These are phyloP conservation scores for rat (Rattus norvegicus) DNA, from an alignment of 2,113 vertebrate genomes.

Conservation along the genomic window DNA sequence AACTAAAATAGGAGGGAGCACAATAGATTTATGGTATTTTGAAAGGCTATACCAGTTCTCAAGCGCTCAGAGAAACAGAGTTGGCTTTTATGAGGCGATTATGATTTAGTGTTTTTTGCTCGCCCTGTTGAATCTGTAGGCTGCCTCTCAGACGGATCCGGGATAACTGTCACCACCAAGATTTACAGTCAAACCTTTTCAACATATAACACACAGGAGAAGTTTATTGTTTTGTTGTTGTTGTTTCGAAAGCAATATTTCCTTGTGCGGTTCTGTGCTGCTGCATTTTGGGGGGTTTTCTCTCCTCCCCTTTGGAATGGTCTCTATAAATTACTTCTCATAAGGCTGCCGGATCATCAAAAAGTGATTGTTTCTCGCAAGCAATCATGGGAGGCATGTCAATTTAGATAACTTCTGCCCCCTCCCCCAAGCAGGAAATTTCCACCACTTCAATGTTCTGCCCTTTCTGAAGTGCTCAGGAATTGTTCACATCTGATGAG, in stretches of 20 bases:
- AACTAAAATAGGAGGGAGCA: slow-evolving; percentile 82
- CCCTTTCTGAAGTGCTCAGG: slow-evolving; percentile 51
- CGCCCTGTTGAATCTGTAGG: slow-evolving; percentile 82
- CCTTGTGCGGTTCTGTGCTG: slow-evolving; percentile 56
- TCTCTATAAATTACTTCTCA: slow-evolving; percentile 75
- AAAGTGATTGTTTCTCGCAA: slow-evolving; percentile 78
- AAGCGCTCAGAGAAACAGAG: slow-evolving; percentile 81
- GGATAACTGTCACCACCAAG: slow-evolving; percentile 82
- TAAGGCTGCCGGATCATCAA: slow-evolving; percentile 77
- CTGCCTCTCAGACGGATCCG: slow-evolving; percentile 83
- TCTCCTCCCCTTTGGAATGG: slow-evolving; percentile 36
- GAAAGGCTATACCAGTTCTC: slow-evolving; percentile 79
- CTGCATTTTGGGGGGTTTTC: slow-evolving; percentile 23
- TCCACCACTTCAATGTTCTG: slow-evolving; percentile 21
- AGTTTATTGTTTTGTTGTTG: slow-evolving; percentile 71
- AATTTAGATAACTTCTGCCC: slow-evolving; percentile 58
- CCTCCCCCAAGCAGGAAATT: neutral
- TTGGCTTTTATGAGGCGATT: slow-evolving; percentile 85
- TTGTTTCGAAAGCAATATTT: slow-evolving; percentile 77
- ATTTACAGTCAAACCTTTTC: slow-evolving; percentile 84
- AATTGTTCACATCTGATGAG: neutral
- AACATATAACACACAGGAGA: slow-evolving; percentile 75
- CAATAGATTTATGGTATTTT: slow-evolving; percentile 86
- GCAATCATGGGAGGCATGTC: slow-evolving; percentile 39
- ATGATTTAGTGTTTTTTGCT: slow-evolving; percentile 87